These are phyloP conservation scores for Drosophila neocordata DNA, from an alignment of 1,140 invertebrate genomes.

Conservation along the genomic window DNA sequence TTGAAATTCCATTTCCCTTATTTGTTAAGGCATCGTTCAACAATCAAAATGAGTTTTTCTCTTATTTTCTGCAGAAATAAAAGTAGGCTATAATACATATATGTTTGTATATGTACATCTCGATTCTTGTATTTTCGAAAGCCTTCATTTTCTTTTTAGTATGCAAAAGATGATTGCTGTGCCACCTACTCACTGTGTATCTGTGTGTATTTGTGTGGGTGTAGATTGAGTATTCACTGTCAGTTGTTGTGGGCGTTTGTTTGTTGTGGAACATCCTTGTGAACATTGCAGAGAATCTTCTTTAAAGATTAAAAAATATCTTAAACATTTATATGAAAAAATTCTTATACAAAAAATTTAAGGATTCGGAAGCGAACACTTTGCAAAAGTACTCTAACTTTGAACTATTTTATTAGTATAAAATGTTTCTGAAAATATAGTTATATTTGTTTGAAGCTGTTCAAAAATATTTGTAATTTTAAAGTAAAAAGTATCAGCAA, in stretches of 20 bases:
- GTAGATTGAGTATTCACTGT: not conserved
- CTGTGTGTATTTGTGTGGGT: not conserved
- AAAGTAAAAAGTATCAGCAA: too few relatives aligned
- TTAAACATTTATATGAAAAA: not conserved
- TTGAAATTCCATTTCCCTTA: constrained; percentile 8
- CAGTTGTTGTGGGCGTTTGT: not conserved
- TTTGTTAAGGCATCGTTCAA: not conserved
- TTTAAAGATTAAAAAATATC: constrained; percentile 5
- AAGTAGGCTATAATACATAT: constrained; percentile 4
- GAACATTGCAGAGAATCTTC: not conserved
- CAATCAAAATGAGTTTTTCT: constrained; percentile 1
- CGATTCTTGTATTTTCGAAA: not conserved
- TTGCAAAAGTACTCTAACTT: not conserved
- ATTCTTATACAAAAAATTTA: too few relatives aligned
- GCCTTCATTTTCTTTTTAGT: not conserved
- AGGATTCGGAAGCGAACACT: not conserved
- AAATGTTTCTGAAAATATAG: too few relatives aligned
- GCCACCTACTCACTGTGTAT: not conserved
- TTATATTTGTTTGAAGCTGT: too few relatives aligned
- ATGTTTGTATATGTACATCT: too few relatives aligned
- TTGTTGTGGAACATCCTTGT: not conserved
- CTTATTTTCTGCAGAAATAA: not conserved
- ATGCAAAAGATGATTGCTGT: constrained; percentile 5
- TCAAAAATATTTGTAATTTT: too few relatives aligned
- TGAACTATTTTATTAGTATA: too few relatives aligned